Evolutionary conservation across 2,888 invertebrate genomes (phyloP).

Genomic region (Xanthia togata): DNA sequence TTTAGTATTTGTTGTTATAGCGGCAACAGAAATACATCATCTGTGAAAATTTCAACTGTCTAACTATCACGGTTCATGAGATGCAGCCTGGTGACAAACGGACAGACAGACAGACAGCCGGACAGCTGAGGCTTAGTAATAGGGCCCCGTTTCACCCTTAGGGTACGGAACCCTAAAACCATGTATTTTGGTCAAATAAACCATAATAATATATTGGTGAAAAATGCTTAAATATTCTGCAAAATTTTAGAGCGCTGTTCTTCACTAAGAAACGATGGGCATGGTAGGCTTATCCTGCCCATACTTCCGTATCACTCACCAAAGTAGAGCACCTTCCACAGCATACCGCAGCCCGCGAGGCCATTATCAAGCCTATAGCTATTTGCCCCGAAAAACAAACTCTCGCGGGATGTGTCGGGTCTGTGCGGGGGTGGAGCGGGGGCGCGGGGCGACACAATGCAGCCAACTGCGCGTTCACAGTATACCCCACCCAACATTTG

Average conservation of each 20-base stretch:
- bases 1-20: too few species aligned
- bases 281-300: not conserved
- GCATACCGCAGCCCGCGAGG: constrained; percentile 82
- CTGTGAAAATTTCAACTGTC: too few species aligned
- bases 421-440: constrained; percentile 64
- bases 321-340: constrained; percentile 76
- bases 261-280: not conserved
- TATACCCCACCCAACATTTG: constrained; percentile 84
- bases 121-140: too few species aligned
- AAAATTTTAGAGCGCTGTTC: not conserved
- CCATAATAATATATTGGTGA: too few species aligned
- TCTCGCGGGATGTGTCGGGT: constrained; percentile 88
- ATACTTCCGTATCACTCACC: not conserved
- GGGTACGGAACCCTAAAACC: too few species aligned
- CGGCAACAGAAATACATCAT: too few species aligned
- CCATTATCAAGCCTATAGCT: constrained; percentile 91
- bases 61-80: too few species aligned
- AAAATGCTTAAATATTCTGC: too few species aligned
- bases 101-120: too few species aligned
- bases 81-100: too few species aligned
- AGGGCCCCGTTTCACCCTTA: too few species aligned
- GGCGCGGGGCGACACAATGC: constrained; percentile 82
- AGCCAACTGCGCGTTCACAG: constrained; percentile 89
- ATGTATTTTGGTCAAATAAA: not conserved
- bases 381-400: constrained; percentile 91